Percentiles rank a stretch among this genome's conserved stretches.
Evolutionary conservation across 2,113 vertebrate genomes (phyloP).

Genomic region (Hemicordylus capensis): DNA sequence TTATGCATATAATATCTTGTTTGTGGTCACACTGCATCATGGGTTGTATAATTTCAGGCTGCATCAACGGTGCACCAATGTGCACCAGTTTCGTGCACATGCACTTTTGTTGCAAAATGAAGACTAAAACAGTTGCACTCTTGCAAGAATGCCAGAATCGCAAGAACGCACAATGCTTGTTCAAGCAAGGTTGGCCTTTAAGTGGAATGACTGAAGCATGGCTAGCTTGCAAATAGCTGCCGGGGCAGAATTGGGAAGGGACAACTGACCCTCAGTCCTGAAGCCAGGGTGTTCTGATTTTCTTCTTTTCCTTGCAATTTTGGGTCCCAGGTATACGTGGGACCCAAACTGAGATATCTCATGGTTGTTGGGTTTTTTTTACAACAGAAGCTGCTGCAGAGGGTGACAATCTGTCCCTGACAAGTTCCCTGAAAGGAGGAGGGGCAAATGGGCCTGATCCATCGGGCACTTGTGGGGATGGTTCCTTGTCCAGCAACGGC

Average conservation of each 20-base stretch:
- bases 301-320: background rate
- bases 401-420: too few relatives aligned
- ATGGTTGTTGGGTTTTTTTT: background rate
- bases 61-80: too few relatives aligned
- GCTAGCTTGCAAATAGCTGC: background rate
- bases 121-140: background rate
- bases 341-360: background rate
- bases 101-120: too few relatives aligned
- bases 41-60: background rate
- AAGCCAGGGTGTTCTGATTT: too few relatives aligned
- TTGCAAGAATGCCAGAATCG: background rate
- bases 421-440: too few relatives aligned
- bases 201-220: background rate
- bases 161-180: too few relatives aligned
- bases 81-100: background rate
- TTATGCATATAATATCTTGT: background rate
- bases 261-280: too few relatives aligned
- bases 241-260: background rate
- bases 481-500: background rate
- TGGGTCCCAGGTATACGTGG: background rate
- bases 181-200: background rate
- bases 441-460: accelerated
- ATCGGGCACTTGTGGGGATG: accelerated
- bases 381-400: background rate
- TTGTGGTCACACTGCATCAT: background rate